Conservation (phyloP, 1,140 invertebrate species). For the Melipona quadrifasciata region DNA sequence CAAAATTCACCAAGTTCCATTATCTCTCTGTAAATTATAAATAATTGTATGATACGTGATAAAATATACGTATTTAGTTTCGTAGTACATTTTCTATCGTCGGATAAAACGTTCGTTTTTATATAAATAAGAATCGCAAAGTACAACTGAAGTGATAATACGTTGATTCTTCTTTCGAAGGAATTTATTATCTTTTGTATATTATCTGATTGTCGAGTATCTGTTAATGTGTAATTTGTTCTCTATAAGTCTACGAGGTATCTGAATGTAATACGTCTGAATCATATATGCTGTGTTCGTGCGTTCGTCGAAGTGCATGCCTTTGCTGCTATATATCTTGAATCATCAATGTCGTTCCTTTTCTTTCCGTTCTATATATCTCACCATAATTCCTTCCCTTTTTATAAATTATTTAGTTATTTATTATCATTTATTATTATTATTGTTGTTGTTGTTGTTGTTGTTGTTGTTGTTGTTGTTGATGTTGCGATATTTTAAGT, state of each 20-base stretch:
- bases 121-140: neutral
- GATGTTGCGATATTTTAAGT: too few species aligned
- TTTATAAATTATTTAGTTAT: neutral
- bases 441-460: too few species aligned
- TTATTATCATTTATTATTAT: neutral
- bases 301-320: neutral
- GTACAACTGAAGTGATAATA: neutral
- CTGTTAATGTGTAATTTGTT: neutral
- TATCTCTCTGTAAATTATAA: neutral
- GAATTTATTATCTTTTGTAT: neutral
- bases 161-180: neutral
- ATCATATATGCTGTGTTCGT: conserved; percentile 8
- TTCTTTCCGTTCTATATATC: neutral
- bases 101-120: neutral
- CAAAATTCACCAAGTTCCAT: neutral
- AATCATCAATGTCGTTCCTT: conserved; percentile 14
- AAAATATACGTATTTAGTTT: neutral
- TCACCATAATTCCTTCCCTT: neutral
- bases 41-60: neutral
- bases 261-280: neutral
- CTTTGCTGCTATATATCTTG: neutral
- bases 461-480: too few species aligned
- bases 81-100: neutral
- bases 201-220: neutral
- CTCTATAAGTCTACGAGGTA: neutral